Percentiles rank a stretch among this genome's conserved stretches.
These are phyloP conservation scores for Fulica atra DNA, from an alignment of 2,113 vertebrate genomes.

Conservation along the genomic window DNA sequence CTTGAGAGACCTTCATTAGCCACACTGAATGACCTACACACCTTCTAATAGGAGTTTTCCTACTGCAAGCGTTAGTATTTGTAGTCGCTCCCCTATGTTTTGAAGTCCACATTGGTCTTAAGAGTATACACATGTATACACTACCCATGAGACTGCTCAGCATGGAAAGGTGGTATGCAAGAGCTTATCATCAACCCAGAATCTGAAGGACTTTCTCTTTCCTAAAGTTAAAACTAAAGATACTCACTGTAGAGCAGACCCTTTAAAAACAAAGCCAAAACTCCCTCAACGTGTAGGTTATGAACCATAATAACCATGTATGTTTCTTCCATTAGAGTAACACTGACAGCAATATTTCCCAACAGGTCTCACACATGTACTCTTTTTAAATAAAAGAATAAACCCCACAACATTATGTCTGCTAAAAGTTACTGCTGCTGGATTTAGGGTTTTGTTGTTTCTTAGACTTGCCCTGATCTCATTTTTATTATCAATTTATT, in stretches of 20 bases:
- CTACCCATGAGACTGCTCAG: neutral
- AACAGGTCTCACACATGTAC: neutral
- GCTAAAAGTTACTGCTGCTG: neutral
- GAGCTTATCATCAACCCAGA: neutral
- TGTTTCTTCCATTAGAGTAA: neutral
- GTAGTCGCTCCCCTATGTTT: neutral
- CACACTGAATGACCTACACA: neutral
- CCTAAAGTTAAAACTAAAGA: neutral
- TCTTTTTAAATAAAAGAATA: neutral
- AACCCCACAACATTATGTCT: neutral
- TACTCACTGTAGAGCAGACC: neutral
- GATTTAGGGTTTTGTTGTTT: neutral
- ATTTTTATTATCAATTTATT: neutral
- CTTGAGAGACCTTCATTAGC: neutral
- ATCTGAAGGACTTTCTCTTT: neutral
- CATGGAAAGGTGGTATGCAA: neutral
- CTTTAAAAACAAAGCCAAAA: neutral
- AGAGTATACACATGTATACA: accelerated
- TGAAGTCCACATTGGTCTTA: neutral
- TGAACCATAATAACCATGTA: neutral
- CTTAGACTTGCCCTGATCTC: neutral
- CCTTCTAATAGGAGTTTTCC: neutral
- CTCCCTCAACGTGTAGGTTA: neutral
- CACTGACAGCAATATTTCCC: neutral
- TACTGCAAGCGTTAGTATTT: neutral